Evolutionary conservation across 1,140 invertebrate species (phyloP), one percentile per base, ranked within the genome.

Genomic region (Drosophila carrolli): DNA sequence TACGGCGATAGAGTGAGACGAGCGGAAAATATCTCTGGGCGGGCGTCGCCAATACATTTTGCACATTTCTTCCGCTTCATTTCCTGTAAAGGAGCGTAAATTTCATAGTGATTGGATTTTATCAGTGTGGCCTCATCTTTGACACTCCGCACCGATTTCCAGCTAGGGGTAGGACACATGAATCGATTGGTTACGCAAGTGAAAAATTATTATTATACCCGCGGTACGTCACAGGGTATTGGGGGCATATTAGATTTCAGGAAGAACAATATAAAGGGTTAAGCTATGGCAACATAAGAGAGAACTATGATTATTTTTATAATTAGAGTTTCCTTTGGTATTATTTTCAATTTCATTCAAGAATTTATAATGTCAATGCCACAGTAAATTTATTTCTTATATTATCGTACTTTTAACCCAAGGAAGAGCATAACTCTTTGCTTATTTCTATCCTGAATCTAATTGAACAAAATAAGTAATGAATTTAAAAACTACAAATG

Each of bases 81-180:
- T 89, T 89, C 84, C 84, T 89, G 84, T 75, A 89, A 84, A 89
- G 84, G 85, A 89, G 84, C 84, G 84, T 84, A 89, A 89, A 89
- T 90, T 76, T 89, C 84, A 84, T 89, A 90, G 84, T 89, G 84
- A 89, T 89, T 89, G 84, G 84, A 89, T 89, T 89, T 89, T 89
- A 89, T 89, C 84, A 90, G 81, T 68, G 78, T 78, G 85, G 85
- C 81, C 85, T 89, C 84, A 89, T 89, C 84, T 89, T 90, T 90
- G 81, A 89, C 84, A 89, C 80, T 88, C 78, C 61, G 62, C 59
- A 54, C 63, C 56, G 59, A 71, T 71, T 60, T 55, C 53, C 41
- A 51, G 73, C 65, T 38, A 43, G 56, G 75, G 75, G 65, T 70
- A 70, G 77, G 72, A 81, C 78, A 82, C 73, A 67, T 70, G 78